phyloP scores from a whole-genome alignment of 1,140 invertebrate species.

The Papilio polyxenes region DNA sequence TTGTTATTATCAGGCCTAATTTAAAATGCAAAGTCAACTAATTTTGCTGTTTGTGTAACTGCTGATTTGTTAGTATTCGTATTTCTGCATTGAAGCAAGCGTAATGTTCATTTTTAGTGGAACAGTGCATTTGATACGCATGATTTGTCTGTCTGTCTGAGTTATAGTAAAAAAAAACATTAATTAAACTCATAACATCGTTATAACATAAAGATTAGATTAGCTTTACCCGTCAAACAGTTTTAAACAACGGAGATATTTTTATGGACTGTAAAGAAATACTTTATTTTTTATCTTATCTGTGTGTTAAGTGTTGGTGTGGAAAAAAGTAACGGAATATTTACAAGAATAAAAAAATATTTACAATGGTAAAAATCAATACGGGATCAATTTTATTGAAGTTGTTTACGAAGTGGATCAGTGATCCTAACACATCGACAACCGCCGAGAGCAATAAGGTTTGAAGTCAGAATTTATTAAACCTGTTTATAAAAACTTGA shows the following conservation, averaged over 20 bases:
- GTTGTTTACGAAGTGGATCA: slow-evolving; percentile 13
- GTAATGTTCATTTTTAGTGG: neutral
- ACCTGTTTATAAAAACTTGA: slow-evolving; percentile 7
- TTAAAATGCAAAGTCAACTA: neutral
- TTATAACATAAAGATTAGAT: neutral
- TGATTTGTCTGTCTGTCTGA: neutral
- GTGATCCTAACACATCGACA: neutral
- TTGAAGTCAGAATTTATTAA: neutral
- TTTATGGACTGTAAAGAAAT: neutral
- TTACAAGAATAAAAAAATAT: neutral
- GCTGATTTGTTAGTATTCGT: neutral
- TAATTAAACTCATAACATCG: neutral
- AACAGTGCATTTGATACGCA: slow-evolving; percentile 13
- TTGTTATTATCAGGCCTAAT: slow-evolving; percentile 9
- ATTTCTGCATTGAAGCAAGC: neutral
- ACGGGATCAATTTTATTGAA: neutral
- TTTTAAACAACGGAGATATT: neutral
- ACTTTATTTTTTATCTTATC: neutral
- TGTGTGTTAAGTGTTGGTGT: slow-evolving; percentile 3
- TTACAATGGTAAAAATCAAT: slow-evolving; percentile 4
- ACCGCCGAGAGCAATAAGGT: neutral
- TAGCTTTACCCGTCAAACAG: neutral
- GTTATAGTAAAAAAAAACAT: neutral
- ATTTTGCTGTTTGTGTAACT: neutral
- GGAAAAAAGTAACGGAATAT: neutral